phyloP scores from a whole-genome alignment of 2,797 vertebrate species.

The Cyprinella venusta region DNA sequence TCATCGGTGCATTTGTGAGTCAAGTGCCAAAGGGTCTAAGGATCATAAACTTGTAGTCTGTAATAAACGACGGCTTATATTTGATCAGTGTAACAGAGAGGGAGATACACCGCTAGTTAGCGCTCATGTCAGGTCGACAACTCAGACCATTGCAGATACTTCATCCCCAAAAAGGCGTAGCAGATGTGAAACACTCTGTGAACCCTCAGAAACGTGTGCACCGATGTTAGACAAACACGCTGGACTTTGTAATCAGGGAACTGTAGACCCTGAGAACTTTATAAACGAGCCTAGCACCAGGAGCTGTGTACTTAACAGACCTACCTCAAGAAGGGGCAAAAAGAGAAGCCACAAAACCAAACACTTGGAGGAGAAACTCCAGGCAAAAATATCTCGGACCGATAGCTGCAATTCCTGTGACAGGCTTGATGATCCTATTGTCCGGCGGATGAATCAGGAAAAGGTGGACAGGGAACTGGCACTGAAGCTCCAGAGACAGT shows the following conservation, averaged over 20 bases:
- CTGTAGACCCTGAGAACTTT: slow-evolving; percentile 66
- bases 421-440: slow-evolving; percentile 55
- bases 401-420: slow-evolving; percentile 55
- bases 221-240: slow-evolving; percentile 59
- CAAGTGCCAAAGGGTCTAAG: slow-evolving; percentile 25
- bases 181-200: slow-evolving; percentile 53
- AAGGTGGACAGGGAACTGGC: slow-evolving; percentile 85
- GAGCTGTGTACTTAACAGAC: slow-evolving; percentile 69
- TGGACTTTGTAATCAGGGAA: slow-evolving; percentile 60
- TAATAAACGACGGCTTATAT: slow-evolving; percentile 74
- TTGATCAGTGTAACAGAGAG: slow-evolving; percentile 68
- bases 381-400: slow-evolving; percentile 76
- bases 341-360: slow-evolving; percentile 92
- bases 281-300: slow-evolving; percentile 74
- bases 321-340: slow-evolving; percentile 79
- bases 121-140: slow-evolving; percentile 63
- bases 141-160: slow-evolving; percentile 55
- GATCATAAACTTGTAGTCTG: slow-evolving; percentile 24
- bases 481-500: slow-evolving; percentile 85
- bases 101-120: slow-evolving; percentile 58
- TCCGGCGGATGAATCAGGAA: slow-evolving; percentile 79
- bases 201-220: slow-evolving; percentile 48
- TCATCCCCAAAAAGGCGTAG: neutral
- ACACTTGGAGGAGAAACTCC: slow-evolving; percentile 83
- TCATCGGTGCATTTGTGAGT: slow-evolving; percentile 29